These are phyloP conservation scores for Heteromyza rotundicornis DNA, from an alignment of 2,888 invertebrate genomes.

Conservation along the genomic window DNA sequence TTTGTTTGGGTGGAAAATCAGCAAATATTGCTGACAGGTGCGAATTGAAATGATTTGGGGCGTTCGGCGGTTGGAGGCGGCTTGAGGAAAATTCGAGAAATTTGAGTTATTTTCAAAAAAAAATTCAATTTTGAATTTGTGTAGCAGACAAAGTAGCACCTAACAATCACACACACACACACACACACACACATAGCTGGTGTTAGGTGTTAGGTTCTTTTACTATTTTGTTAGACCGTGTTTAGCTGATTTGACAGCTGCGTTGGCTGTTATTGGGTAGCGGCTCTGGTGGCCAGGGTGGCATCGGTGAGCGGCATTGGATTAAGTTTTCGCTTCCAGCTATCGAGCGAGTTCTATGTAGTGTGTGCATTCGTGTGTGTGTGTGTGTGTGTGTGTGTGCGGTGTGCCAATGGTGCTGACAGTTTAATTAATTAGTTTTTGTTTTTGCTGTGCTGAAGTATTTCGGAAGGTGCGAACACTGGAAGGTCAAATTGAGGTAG, in stretches of 20 bases:
- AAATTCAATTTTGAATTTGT: too few species aligned
- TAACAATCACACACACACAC: too few species aligned
- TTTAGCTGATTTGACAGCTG: not conserved
- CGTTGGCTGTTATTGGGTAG: too few species aligned
- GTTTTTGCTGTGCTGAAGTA: too few species aligned
- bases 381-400: not conserved
- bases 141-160: too few species aligned
- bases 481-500: too few species aligned
- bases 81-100: not conserved
- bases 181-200: too few species aligned
- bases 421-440: slow-evolving; percentile 18
- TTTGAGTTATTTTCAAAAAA: too few species aligned
- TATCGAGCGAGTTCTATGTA: not conserved
- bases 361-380: not conserved
- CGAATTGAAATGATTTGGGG: not conserved
- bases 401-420: slow-evolving; percentile 9
- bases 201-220: too few species aligned
- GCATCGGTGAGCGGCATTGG: not conserved
- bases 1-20: not conserved
- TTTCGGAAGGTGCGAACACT: too few species aligned
- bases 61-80: too few species aligned
- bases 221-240: not conserved
- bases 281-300: too few species aligned
- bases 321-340: not conserved
- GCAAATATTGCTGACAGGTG: not conserved